Base-by-base conservation (phyloP, 1,140 invertebrate species). In the Orius laevigatus region DNA sequence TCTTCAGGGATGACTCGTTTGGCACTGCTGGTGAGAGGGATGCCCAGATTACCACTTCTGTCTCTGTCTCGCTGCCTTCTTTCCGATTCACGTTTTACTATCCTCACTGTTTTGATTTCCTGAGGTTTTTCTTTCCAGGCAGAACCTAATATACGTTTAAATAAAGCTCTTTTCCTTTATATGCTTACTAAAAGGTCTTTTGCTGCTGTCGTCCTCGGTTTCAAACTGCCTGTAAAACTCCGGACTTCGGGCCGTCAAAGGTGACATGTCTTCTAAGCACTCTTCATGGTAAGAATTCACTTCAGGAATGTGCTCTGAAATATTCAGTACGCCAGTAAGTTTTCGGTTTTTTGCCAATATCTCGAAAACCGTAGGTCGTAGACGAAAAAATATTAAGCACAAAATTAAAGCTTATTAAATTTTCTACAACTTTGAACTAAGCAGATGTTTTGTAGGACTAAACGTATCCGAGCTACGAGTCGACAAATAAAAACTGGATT, bases 51-150 rank as follows among this genome's bases (percentile, higher is more conserved):
- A 14, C 65, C 63, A 48, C 61, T 67, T 50, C 66, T 59, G 47
- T 73, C 68, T 53, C 79, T 70, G 59, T 85, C 83, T 46, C 82
- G 70, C 58, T 85, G 81, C 1, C 84, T 68, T 41, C 84, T 70
- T 62, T 91, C 88, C 16, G 85, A 84, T 60, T 91, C 87, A 18
- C 88, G 66, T 67, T 94, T 94, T 0, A 94, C 88, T 58, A 92
- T 91, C 47, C 90, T 72, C 16, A 94, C 88, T 1, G 90, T 93
- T 70, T 90, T 89, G 19, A 88, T 86, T 64, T 88, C 84, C 61
- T 80, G 81, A 53, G 82, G 83, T 57, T 91, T 86, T 33, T 86
- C 79, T 62, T 76, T 78, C 1, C 80, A 77, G 31, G 85, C 66
- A 52, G 84, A 74, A 49, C 76, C 81, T 82, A 58, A 54, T 47